These are phyloP conservation scores for Ditula angustiorana DNA, from an alignment of 2,888 invertebrate species.

Conservation along the genomic window DNA sequence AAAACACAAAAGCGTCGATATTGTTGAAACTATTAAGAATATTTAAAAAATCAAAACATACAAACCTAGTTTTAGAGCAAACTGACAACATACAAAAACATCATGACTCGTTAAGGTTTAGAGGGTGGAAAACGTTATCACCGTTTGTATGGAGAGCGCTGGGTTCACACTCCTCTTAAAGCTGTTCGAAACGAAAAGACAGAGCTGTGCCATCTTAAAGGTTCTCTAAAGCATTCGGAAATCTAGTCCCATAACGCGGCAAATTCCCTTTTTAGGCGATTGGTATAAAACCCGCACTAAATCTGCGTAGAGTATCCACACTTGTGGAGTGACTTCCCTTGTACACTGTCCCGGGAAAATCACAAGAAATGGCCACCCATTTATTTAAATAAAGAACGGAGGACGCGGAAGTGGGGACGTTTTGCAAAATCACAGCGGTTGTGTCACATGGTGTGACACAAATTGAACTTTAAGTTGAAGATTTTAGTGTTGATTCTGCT, in stretches of 20 bases:
- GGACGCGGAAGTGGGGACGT: conserved; percentile 4
- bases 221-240: not conserved
- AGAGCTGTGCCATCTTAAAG: too few species aligned
- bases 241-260: not conserved
- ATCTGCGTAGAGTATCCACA: conserved; percentile 36
- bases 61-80: too few species aligned
- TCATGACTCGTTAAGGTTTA: too few species aligned
- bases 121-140: too few species aligned
- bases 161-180: too few species aligned
- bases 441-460: not conserved
- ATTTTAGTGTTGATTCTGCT: not conserved
- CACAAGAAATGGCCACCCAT: conserved; percentile 42
- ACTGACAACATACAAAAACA: too few species aligned
- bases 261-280: conserved; percentile 10
- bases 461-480: not conserved
- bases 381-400: conserved; percentile 40
- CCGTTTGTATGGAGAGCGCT: too few species aligned
- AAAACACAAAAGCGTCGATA: too few species aligned
- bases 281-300: conserved; percentile 20
- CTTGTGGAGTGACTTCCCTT: conserved; percentile 40
- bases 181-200: too few species aligned
- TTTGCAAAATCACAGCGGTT: conserved; percentile 11
- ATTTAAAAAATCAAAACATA: too few species aligned
- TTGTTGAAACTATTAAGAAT: too few species aligned
- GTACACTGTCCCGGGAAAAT: conserved; percentile 39